Evolutionary conservation across 2,113 vertebrate species (phyloP).

Genomic region (Tychaedon coryphoeus): DNA sequence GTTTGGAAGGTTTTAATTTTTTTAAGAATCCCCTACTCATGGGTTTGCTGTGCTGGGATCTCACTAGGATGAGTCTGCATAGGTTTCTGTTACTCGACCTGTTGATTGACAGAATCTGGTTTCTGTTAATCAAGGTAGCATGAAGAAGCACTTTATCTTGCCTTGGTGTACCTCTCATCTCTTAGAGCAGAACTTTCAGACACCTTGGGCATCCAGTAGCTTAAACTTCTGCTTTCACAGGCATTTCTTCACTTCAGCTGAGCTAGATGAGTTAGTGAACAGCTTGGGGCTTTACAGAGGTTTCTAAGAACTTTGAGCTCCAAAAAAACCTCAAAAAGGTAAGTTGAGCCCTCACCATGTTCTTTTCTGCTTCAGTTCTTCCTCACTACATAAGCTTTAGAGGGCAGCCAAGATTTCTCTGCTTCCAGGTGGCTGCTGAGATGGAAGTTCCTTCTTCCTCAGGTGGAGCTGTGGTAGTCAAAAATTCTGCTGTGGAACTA

Average conservation of each 20-base stretch:
- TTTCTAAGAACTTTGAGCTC: not conserved
- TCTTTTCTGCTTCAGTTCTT: not conserved
- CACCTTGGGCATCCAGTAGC: not conserved
- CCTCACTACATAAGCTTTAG: not conserved
- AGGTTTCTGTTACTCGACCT: not conserved
- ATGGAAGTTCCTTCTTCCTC: not conserved
- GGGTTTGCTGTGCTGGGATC: not conserved
- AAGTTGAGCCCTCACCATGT: not conserved
- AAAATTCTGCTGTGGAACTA: not conserved
- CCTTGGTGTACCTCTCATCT: not conserved
- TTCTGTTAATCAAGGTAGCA: not conserved
- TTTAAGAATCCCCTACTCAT: not conserved
- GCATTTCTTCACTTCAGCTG: not conserved
- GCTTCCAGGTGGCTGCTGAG: not conserved
- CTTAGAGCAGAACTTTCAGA: not conserved
- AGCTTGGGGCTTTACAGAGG: not conserved
- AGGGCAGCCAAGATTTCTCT: not conserved
- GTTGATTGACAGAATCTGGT: too few species aligned
- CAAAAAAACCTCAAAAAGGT: not conserved
- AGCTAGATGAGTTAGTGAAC: not conserved
- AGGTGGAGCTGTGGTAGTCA: not conserved
- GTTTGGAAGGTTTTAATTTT: not conserved
- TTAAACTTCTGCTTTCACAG: not conserved
- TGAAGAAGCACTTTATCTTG: not conserved
- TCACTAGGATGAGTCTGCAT: not conserved